Evolutionary conservation across 1,140 invertebrate species (phyloP).

Genomic region (Drosophila nigrodunni): DNA sequence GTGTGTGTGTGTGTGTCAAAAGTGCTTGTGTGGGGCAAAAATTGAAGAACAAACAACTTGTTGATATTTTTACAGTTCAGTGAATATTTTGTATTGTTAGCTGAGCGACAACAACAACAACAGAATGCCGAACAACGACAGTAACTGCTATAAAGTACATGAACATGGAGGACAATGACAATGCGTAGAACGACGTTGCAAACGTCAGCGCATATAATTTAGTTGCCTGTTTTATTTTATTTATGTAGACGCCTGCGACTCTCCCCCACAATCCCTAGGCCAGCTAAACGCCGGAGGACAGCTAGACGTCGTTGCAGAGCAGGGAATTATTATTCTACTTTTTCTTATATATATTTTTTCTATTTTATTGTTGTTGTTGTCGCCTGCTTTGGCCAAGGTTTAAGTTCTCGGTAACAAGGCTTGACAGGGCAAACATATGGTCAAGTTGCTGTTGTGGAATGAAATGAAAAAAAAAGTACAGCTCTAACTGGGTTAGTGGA

Average conservation of each 20-base stretch:
- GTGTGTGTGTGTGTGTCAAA: conserved; percentile 27
- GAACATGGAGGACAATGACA: conserved; percentile 41
- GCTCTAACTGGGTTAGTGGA: conserved; percentile 36
- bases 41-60: conserved; percentile 80
- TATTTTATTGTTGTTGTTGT: conserved; percentile 25
- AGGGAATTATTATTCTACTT: conserved; percentile 15
- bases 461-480: conserved; percentile 5
- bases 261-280: background rate
- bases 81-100: conserved; percentile 68
- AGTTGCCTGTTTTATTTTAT: conserved; percentile 68
- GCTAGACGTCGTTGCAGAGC: conserved; percentile 22
- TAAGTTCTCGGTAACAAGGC: conserved; percentile 49
- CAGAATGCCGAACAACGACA: conserved; percentile 16
- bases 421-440: conserved; percentile 65
- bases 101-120: conserved; percentile 31
- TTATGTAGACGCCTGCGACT: conserved; percentile 42
- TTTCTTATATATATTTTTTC: conserved; percentile 8
- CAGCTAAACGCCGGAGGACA: conserved; percentile 34
- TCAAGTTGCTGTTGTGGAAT: conserved; percentile 27
- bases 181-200: conserved; percentile 64
- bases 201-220: conserved; percentile 65
- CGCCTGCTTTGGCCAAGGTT: conserved; percentile 37
- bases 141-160: conserved; percentile 14
- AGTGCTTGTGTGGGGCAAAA: conserved; percentile 39
- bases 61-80: conserved; percentile 82